Conservation (phyloP, 1,140 invertebrate genomes). For the Penaeus indicus region DNA sequence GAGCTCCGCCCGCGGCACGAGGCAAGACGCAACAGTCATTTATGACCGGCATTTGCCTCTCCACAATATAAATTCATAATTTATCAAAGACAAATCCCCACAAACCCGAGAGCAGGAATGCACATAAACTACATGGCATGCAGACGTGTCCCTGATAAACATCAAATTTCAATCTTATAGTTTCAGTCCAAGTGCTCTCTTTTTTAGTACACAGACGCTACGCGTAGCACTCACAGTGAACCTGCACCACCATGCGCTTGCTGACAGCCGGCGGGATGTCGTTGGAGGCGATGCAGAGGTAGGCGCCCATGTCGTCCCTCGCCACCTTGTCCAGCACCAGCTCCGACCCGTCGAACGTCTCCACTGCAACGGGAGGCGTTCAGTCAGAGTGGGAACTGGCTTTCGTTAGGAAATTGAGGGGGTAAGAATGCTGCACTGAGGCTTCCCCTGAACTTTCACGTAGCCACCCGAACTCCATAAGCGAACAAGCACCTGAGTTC, state of each 20-base stretch:
- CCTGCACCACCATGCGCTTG: conserved; percentile 86
- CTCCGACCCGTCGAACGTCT: conserved; percentile 81
- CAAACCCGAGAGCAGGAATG: too few relatives aligned
- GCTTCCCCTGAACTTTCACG: background rate
- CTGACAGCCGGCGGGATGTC: conserved; percentile 91
- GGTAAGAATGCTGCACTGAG: background rate
- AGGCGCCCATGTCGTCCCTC: conserved; percentile 87
- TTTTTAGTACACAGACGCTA: background rate
- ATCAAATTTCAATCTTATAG: too few relatives aligned
- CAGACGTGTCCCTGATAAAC: too few relatives aligned
- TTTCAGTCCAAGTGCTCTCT: background rate
- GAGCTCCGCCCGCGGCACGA: too few relatives aligned
- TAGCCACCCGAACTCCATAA: too few relatives aligned
- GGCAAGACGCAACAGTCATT: too few relatives aligned
- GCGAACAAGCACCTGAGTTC: conserved; percentile 41
- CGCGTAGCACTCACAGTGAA: conserved; percentile 83
- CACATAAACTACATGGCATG: too few relatives aligned
- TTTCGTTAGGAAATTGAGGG: background rate
- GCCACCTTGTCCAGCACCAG: conserved; percentile 83
- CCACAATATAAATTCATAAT: too few relatives aligned
- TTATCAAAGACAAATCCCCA: too few relatives aligned
- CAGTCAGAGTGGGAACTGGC: background rate
- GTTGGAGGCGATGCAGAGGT: conserved; percentile 89
- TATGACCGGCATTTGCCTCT: too few relatives aligned
- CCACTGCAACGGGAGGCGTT: conserved; percentile 63